Percentiles rank a stretch among this genome's conserved stretches.
Evolutionary conservation across 2,797 vertebrate genomes (phyloP).

Genomic region (Melanotaenia parkinsoni): DNA sequence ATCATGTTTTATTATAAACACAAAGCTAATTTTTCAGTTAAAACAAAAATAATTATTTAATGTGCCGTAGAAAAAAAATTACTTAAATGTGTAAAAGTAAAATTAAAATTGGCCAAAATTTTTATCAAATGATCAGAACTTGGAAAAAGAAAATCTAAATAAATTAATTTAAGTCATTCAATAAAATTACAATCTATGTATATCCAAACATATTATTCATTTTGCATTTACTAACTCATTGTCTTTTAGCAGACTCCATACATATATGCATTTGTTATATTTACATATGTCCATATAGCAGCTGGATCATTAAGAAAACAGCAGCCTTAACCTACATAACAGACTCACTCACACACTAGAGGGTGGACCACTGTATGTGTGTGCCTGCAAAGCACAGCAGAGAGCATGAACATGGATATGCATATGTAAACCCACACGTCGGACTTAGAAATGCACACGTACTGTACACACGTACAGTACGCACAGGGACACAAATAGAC

Average conservation of each 20-base stretch:
- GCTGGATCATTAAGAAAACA: background rate
- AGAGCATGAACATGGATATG: slow-evolving; percentile 19
- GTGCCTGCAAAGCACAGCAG: background rate
- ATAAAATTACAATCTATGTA: background rate
- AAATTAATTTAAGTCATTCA: too few relatives aligned
- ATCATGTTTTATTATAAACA: too few relatives aligned
- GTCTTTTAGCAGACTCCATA: background rate
- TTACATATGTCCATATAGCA: background rate
- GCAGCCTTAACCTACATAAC: background rate
- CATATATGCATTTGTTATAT: background rate
- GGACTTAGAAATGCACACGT: slow-evolving; percentile 12
- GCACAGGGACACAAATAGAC: slow-evolving; percentile 30
- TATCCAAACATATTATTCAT: background rate
- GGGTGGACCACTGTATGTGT: background rate
- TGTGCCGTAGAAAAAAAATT: too few relatives aligned
- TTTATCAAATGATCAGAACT: too few relatives aligned
- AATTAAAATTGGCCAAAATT: too few relatives aligned
- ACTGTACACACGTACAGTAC: slow-evolving; percentile 9
- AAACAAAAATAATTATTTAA: too few relatives aligned
- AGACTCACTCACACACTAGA: background rate
- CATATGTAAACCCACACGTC: slow-evolving; percentile 3
- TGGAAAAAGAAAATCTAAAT: too few relatives aligned
- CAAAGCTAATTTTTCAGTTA: too few relatives aligned
- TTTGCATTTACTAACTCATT: background rate
- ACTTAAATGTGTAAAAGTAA: too few relatives aligned